These are phyloP conservation scores for Chascanopsetta lugubris DNA, from an alignment of 2,113 vertebrate species.

Conservation along the genomic window DNA sequence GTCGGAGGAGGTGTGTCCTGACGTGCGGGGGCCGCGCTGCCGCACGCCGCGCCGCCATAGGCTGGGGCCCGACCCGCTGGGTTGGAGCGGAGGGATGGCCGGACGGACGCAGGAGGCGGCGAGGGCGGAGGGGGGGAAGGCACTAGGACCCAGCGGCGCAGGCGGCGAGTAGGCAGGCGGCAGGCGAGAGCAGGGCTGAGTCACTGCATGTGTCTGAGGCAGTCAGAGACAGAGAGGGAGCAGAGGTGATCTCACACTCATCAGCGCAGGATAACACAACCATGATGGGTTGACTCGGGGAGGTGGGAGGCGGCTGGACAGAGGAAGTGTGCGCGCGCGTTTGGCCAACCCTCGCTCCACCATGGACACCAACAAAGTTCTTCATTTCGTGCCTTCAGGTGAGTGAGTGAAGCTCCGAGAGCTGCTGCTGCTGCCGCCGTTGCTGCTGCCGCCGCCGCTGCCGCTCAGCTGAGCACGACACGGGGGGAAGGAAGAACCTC, in stretches of 20 bases:
- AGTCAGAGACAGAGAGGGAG: slow-evolving; percentile 75
- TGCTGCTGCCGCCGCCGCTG: no score
- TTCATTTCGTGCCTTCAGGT: slow-evolving; percentile 86
- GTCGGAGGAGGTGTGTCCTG: slow-evolving; percentile 50
- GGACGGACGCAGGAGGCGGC: no score
- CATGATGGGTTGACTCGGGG: slow-evolving; percentile 85
- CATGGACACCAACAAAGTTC: slow-evolving; percentile 86
- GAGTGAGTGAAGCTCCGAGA: slow-evolving; percentile 62
- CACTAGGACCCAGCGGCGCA: slow-evolving; percentile 81
- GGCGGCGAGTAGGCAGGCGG: slow-evolving; percentile 63
- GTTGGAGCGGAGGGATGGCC: slow-evolving; percentile 23
- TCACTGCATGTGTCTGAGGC: slow-evolving; percentile 83
- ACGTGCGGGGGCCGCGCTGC: slow-evolving; percentile 16
- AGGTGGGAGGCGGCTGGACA: slow-evolving; percentile 59
- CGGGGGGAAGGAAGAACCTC: slow-evolving; percentile 61
- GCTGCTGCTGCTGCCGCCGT: no score
- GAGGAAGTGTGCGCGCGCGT: slow-evolving; percentile 72
- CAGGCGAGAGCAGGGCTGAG: slow-evolving; percentile 82
- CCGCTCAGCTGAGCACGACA: slow-evolving; percentile 60
- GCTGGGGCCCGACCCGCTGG: slow-evolving; percentile 38
- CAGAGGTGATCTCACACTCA: slow-evolving; percentile 83
- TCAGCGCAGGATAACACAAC: slow-evolving; percentile 80
- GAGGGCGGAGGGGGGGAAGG: slow-evolving; percentile 13
- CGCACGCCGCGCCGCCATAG: slow-evolving; percentile 26
- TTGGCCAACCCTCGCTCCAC: slow-evolving; percentile 67